Conservation (phyloP, 2,797 vertebrate genomes). For the Pipistrellus pipistrellus region DNA sequence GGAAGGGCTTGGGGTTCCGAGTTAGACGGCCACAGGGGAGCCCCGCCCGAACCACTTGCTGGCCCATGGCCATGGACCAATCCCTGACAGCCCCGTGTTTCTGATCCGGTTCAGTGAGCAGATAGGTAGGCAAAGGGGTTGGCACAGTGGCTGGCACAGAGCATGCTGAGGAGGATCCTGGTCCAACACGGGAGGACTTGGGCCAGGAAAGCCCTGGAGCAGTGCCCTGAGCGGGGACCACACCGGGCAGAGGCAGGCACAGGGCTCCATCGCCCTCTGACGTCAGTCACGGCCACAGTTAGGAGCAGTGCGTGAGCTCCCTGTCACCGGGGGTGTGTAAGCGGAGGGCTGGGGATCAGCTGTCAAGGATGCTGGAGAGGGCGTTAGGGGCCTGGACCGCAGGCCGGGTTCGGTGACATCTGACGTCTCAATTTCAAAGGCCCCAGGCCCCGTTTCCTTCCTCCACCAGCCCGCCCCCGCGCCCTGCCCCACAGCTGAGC, state of each 20-base stretch:
- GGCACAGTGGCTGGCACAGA: not conserved
- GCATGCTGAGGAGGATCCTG: not conserved
- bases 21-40: fast-evolving
- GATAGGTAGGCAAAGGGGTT: not conserved
- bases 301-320: not conserved
- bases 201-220: too few relatives aligned
- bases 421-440: not conserved
- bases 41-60: not conserved
- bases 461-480: not conserved
- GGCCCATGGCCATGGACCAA: not conserved
- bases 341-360: not conserved
- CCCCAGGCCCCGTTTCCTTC: constrained; percentile 50
- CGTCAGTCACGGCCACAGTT: too few relatives aligned
- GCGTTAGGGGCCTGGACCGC: not conserved
- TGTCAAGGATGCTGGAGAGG: not conserved
- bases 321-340: not conserved
- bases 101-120: not conserved
- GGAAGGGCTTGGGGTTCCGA: not conserved
- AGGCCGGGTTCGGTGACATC: not conserved
- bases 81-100: not conserved
- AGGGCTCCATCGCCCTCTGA: not conserved
- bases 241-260: too few relatives aligned
- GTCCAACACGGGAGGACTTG: too few relatives aligned
- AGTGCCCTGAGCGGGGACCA: too few relatives aligned
- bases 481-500: not conserved